Conservation (phyloP, 2,797 vertebrate genomes). For the Iguana delicatissima region DNA sequence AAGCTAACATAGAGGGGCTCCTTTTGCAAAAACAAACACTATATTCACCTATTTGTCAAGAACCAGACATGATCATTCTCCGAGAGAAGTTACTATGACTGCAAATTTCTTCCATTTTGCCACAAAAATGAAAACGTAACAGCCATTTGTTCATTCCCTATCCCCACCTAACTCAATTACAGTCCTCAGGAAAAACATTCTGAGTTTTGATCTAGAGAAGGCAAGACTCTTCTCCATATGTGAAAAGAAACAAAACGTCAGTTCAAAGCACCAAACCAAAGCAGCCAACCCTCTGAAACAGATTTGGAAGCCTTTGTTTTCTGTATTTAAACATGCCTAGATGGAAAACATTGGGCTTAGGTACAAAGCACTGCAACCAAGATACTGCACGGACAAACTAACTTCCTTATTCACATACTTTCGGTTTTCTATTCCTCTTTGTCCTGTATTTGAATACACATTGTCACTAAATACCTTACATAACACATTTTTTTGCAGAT, state of each 20-base stretch:
- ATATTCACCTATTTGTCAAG: neutral
- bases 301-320: neutral
- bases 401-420: too few relatives aligned
- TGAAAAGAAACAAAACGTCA: neutral
- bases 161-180: neutral
- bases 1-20: neutral
- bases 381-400: neutral
- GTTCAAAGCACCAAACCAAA: neutral
- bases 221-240: neutral
- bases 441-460: neutral
- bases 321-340: neutral
- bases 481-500: neutral
- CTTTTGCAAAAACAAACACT: too few relatives aligned
- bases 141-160: neutral
- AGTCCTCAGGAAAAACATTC: neutral
- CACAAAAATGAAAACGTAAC: too few relatives aligned
- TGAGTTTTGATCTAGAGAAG: neutral
- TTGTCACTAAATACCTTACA: neutral
- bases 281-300: neutral
- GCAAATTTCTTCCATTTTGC: neutral
- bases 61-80: neutral
- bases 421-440: neutral
- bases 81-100: neutral
- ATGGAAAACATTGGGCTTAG: too few relatives aligned
- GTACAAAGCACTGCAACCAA: neutral